Evolutionary conservation across 2,113 vertebrate genomes (phyloP).

Genomic region (Peromyscus californicus): DNA sequence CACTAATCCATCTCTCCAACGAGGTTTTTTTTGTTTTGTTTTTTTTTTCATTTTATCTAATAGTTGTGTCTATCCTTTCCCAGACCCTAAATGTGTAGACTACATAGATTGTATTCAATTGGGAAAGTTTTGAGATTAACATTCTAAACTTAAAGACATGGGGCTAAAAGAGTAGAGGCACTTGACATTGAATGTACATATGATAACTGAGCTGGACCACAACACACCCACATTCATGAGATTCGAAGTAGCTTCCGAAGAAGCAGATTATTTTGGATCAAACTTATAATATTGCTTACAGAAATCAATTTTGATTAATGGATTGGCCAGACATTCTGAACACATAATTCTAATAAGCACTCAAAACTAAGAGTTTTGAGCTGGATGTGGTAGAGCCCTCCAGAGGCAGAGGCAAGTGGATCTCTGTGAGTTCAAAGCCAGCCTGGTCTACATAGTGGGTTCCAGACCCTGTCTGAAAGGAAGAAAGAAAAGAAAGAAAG

Average conservation of each 20-base stretch:
- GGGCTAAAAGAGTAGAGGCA: neutral
- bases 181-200: neutral
- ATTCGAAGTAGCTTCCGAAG: neutral
- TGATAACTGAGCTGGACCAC: neutral
- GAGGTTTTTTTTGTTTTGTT: no score
- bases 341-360: slow-evolving; percentile 17
- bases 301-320: slow-evolving; percentile 3
- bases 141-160: slow-evolving; percentile 38
- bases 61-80: neutral
- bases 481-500: neutral
- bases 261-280: neutral
- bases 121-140: slow-evolving; percentile 45
- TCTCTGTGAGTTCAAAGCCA: neutral
- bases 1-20: neutral
- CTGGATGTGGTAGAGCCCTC: neutral
- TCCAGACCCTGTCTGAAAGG: neutral
- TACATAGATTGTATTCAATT: neutral
- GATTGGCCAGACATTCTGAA: neutral
- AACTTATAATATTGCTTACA: neutral
- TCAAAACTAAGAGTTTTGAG: neutral
- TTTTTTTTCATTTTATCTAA: neutral
- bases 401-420: neutral
- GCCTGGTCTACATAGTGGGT: neutral
- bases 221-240: neutral
- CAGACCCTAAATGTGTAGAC: neutral